Base-by-base conservation (phyloP, 1,140 invertebrate genomes). In the Lepidurus arcticus region DNA sequence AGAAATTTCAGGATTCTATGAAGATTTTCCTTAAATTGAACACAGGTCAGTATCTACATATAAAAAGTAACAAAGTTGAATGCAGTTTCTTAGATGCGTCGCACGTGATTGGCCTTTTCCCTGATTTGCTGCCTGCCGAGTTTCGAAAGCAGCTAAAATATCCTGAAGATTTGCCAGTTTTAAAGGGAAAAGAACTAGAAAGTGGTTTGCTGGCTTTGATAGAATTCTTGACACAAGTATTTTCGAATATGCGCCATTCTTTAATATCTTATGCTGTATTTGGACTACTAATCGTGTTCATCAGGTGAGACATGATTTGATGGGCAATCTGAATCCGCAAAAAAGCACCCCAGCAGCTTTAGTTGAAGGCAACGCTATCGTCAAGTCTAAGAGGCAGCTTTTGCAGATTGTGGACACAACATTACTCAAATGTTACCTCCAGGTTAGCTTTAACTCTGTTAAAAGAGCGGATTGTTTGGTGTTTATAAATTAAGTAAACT, bases 321-420 rank as follows among this genome's bases (percentile, higher is more conserved):
- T 80, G 76, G 78, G 75, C 84, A 87, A 53, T 74, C 21, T 74
- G 76, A 77, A 78, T 76, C 24, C 74, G 13, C 47, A 75, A 34
- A 47, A 45, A 74, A 45, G 26, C 42, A 47, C 73, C 16, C 53
- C 53, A 65, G 53, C 53, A 73, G 65, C 45, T 21, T 47, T 75
- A 16, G 44, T 87, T 77, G 87, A 88, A 80, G 86, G 86, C 44
- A 85, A 84, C 74, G 82, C 83, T 26, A 85, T 85, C 8, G 84
- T 87, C 16, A 84, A 84, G 73, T 86, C 87, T 7, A 87, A 86
- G 77, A 84, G 84, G 77, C 85, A 88, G 80, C 87, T 97, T 44
- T 84, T 96, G 26, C 95, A 97, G 85, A 94, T 98, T 73, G 97
- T 98, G 80, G 97, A 98, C 84, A 98, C 96, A 5, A 98, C 96